Conservation (phyloP, 1,140 invertebrate genomes). For the Heliconius himera region DNA sequence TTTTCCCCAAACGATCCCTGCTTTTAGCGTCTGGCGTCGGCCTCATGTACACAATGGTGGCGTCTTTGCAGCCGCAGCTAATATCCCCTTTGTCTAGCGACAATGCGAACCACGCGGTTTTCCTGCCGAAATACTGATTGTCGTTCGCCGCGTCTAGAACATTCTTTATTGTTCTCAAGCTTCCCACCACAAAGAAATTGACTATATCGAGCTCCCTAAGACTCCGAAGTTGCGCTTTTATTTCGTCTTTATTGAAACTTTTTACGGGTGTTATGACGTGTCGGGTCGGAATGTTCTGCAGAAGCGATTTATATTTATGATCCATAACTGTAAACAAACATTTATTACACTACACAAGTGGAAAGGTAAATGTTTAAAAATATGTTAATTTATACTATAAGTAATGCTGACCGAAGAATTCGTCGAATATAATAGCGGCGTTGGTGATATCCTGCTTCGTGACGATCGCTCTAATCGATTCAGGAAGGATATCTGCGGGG, state of each 20-base stretch:
- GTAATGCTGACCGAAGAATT: slow-evolving; percentile 87
- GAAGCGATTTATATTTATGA: slow-evolving; percentile 94
- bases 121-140: slow-evolving; percentile 79
- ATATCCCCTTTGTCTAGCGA: slow-evolving; percentile 86
- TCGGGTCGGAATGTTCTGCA: slow-evolving; percentile 93
- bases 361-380: background rate
- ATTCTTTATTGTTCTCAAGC: slow-evolving; percentile 85
- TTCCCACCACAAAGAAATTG: slow-evolving; percentile 92
- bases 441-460: slow-evolving; percentile 92
- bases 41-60: slow-evolving; percentile 85
- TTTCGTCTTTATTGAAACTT: slow-evolving; percentile 76
- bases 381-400: background rate
- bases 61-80: slow-evolving; percentile 86
- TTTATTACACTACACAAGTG: slow-evolving; percentile 6
- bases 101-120: slow-evolving; percentile 83
- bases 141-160: slow-evolving; percentile 84
- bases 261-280: slow-evolving; percentile 89
- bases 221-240: slow-evolving; percentile 85
- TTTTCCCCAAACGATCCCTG: slow-evolving; percentile 84
- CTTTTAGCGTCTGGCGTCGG: slow-evolving; percentile 84
- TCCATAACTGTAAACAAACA: slow-evolving; percentile 87
- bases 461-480: slow-evolving; percentile 90
- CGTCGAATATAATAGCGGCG: slow-evolving; percentile 94
- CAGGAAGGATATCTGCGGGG: slow-evolving; percentile 91
- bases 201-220: slow-evolving; percentile 92